phyloP scores from a whole-genome alignment of 2,113 vertebrate genomes.

The Nyctibius bracteatus region DNA sequence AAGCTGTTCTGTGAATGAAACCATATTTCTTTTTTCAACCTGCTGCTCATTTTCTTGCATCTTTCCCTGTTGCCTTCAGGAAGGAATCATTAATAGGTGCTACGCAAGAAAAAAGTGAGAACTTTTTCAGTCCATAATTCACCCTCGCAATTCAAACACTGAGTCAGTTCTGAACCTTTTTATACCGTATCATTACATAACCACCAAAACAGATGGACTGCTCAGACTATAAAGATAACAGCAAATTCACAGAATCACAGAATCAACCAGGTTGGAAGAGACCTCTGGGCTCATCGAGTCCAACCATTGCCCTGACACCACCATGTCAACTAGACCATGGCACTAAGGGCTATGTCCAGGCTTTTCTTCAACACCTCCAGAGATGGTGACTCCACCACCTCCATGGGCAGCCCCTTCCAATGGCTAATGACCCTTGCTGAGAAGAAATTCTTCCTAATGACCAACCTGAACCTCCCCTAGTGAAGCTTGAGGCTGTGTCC shows the following conservation, averaged over 20 bases:
- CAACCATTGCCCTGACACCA: no score
- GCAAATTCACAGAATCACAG: not conserved
- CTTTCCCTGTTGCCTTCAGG: not conserved
- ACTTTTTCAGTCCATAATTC: conserved; percentile 19
- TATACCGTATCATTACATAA: not conserved
- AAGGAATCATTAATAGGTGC: conserved; percentile 14
- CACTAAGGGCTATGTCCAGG: no score
- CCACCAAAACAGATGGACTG: not conserved
- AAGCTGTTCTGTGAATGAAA: not conserved
- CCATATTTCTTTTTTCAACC: not conserved
- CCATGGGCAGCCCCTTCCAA: no score
- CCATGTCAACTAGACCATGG: no score
- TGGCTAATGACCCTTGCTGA: no score
- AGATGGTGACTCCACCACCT: no score
- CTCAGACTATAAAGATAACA: not conserved
- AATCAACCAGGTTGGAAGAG: no score
- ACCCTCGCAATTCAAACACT: not conserved
- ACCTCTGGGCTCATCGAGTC: no score
- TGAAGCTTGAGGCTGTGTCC: no score
- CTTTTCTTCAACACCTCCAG: no score
- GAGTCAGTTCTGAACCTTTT: not conserved
- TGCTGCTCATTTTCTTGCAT: not conserved
- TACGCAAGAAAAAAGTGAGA: not conserved
- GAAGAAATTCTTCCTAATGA: no score
- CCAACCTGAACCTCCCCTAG: no score